Conservation (phyloP, 2,888 invertebrate species). For the Drosophila bunnanda region DNA sequence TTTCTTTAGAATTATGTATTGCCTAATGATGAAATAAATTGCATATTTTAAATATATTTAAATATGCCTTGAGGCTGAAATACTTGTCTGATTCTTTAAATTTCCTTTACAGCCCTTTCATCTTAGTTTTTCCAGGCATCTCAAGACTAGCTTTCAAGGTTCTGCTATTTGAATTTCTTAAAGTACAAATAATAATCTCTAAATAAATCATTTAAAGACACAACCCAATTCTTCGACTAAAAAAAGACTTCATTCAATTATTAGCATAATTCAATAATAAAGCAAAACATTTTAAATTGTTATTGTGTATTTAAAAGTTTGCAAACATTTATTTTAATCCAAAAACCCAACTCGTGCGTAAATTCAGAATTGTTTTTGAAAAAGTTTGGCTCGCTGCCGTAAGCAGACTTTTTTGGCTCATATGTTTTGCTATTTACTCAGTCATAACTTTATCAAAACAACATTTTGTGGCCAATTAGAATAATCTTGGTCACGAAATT, state of each 20-base stretch:
- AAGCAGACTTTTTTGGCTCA: constrained; percentile 3
- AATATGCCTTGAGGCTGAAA: neutral
- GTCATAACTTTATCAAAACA: constrained; percentile 3
- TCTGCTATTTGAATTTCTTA: too few species aligned
- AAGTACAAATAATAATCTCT: neutral
- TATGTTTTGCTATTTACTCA: neutral
- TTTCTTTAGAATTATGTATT: neutral
- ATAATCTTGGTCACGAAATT: constrained; percentile 17
- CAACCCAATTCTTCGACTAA: neutral
- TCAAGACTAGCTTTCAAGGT: accelerated
- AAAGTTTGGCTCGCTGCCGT: neutral
- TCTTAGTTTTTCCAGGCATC: neutral
- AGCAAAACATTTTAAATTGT: neutral
- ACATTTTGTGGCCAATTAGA: neutral
- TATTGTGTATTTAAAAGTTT: neutral
- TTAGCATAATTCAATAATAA: neutral
- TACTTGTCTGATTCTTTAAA: neutral
- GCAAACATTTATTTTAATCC: constrained; percentile 7
- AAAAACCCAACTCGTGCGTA: constrained; percentile 3
- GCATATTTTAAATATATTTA: neutral
- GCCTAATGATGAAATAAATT: neutral
- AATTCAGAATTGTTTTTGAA: neutral
- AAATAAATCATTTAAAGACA: neutral
- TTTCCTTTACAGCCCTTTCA: neutral
- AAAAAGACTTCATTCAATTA: neutral